Evolutionary conservation across 2,113 vertebrate genomes (phyloP).

Genomic region (Sphaerodactylus townsendi): DNA sequence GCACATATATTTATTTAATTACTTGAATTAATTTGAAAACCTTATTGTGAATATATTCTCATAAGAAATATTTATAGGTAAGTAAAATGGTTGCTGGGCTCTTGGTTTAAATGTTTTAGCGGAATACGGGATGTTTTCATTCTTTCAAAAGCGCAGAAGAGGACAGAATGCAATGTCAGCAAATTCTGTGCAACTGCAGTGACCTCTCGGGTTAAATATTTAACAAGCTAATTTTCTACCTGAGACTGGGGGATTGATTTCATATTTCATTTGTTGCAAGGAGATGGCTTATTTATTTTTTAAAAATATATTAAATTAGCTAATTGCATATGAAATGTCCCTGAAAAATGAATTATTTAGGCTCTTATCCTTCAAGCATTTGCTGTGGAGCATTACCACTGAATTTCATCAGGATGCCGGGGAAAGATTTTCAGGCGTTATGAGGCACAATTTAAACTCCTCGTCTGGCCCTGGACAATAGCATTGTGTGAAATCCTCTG

Average conservation of each 20-base stretch:
- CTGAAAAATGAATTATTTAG: not conserved
- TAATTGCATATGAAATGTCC: not conserved
- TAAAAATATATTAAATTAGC: not conserved
- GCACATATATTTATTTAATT: not conserved
- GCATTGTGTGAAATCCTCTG: not conserved
- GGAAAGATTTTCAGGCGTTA: not conserved
- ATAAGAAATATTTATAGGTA: not conserved
- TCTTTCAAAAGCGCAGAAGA: constrained; percentile 1
- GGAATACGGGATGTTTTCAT: not conserved
- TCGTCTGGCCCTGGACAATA: too few species aligned
- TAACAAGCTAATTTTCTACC: not conserved
- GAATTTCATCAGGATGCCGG: not conserved
- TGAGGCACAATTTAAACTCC: too few species aligned
- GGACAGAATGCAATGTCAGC: fast-evolving
- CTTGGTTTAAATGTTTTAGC: not conserved
- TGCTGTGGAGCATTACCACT: not conserved
- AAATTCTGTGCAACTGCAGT: not conserved
- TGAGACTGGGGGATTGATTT: not conserved
- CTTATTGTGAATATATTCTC: not conserved
- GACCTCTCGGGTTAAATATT: not conserved
- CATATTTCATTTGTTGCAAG: not conserved
- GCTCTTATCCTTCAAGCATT: not conserved
- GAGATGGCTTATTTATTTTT: not conserved
- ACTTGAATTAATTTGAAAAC: not conserved
- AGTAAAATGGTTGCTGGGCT: not conserved